A percentile compares a stretch with the other conserved stretches of the same genome.
These are phyloP conservation scores for Trinectes maculatus DNA, from an alignment of 2,113 vertebrate species.

Conservation along the genomic window DNA sequence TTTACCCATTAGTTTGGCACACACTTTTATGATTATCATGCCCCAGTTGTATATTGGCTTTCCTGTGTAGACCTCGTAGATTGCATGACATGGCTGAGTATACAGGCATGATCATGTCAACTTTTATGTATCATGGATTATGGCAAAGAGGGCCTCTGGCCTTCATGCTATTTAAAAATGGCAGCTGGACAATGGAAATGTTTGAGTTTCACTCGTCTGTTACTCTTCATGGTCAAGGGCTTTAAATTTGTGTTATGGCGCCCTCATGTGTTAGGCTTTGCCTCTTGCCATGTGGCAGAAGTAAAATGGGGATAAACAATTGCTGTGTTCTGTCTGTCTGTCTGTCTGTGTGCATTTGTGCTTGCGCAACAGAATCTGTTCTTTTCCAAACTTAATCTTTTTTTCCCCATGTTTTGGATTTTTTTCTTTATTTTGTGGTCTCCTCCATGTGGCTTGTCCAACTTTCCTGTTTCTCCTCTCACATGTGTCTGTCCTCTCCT, in stretches of 20 bases:
- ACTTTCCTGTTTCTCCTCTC: not conserved
- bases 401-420: too few species aligned
- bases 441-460: not conserved
- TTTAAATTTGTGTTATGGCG: conserved; percentile 24
- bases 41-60: conserved; percentile 58
- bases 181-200: conserved; percentile 6
- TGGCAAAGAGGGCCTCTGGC: conserved; percentile 49
- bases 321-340: not conserved
- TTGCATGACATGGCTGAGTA: conserved; percentile 44
- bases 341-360: not conserved
- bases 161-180: conserved; percentile 59
- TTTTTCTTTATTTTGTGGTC: not conserved
- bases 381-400: not conserved
- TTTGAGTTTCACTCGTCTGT: not conserved
- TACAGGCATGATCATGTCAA: conserved; percentile 47
- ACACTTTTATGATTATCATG: conserved; percentile 47
- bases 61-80: conserved; percentile 30
- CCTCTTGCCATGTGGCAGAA: not conserved
- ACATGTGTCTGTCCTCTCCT: not conserved
- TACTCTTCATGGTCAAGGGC: not conserved
- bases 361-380: not conserved
- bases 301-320: not conserved
- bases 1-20: conserved; percentile 3
- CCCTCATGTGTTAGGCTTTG: conserved; percentile 61
- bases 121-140: conserved; percentile 46